Evolutionary conservation across 2,888 invertebrate species (phyloP).

Genomic region (Sthenelais limicola): DNA sequence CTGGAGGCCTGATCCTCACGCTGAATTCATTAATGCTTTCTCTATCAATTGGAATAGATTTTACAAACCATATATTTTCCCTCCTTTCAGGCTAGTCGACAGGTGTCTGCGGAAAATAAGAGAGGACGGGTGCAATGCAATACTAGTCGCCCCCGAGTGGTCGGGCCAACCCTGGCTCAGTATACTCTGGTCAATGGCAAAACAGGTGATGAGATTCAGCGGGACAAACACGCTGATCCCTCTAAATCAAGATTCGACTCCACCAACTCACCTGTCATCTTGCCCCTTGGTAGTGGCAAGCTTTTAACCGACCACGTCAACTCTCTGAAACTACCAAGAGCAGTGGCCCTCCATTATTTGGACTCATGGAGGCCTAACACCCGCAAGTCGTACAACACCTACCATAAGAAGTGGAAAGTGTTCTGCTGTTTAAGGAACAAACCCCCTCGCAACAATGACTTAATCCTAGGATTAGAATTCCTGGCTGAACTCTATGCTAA

Average conservation of each 20-base stretch:
- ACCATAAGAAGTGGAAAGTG: background rate
- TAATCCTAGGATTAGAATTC: background rate
- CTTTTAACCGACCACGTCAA: too few relatives aligned
- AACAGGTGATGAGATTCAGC: background rate
- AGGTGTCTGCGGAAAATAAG: background rate
- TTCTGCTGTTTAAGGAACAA: background rate
- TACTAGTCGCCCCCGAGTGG: background rate
- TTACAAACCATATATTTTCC: conserved; percentile 43
- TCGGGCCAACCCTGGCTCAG: background rate
- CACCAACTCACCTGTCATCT: too few relatives aligned
- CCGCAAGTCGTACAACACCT: background rate
- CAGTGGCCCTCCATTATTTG: background rate
- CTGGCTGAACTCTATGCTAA: background rate
- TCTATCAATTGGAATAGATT: conserved; percentile 41
- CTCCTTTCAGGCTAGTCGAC: conserved; percentile 35
- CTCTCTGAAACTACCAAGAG: too few relatives aligned
- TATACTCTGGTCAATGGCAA: background rate
- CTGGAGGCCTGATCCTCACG: conserved; percentile 48
- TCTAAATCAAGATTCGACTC: background rate
- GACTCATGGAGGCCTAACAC: background rate
- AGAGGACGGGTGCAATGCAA: background rate
- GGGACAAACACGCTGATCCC: background rate
- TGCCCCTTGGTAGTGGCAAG: too few relatives aligned
- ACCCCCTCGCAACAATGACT: background rate
- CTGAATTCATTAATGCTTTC: conserved; percentile 47